Evolutionary conservation across 2,888 invertebrate genomes (phyloP).

Genomic region (Leptarthrus brevirostris): DNA sequence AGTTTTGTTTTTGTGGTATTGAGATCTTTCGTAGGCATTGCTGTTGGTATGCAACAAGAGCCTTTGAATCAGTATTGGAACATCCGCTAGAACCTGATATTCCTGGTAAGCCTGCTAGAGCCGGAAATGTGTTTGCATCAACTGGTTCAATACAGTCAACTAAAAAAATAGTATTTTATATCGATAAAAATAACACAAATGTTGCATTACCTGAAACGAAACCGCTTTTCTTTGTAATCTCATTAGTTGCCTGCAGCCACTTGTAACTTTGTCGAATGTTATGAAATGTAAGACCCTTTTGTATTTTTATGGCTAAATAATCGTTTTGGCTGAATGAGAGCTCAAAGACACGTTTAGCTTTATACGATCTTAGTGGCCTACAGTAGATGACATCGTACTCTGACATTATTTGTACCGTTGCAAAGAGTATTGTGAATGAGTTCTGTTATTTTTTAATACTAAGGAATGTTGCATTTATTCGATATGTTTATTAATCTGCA

Average conservation of each 20-base stretch:
- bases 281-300: constrained; percentile 45
- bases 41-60: not conserved
- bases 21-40: constrained; percentile 13
- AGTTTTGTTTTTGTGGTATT: constrained; percentile 13
- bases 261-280: constrained; percentile 34
- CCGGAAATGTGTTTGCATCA: not conserved
- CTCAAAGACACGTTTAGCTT: constrained; percentile 30
- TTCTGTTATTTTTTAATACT: too few species aligned
- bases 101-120: not conserved
- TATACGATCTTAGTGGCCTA: constrained; percentile 5
- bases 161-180: not conserved
- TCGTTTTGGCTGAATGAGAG: constrained; percentile 47
- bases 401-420: constrained; percentile 4
- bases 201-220: constrained; percentile 24
- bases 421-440: too few species aligned
- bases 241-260: constrained; percentile 43
- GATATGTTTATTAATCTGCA: too few species aligned
- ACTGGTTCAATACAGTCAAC: constrained; percentile 45
- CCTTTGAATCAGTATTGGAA: not conserved
- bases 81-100: not conserved
- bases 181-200: not conserved
- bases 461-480: too few species aligned
- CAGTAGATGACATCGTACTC: constrained; percentile 39
- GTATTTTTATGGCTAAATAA: constrained; percentile 17
- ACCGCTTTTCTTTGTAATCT: constrained; percentile 37